phyloP scores from a whole-genome alignment of 2,113 vertebrate genomes.

The Lichenostomus cassidix region DNA sequence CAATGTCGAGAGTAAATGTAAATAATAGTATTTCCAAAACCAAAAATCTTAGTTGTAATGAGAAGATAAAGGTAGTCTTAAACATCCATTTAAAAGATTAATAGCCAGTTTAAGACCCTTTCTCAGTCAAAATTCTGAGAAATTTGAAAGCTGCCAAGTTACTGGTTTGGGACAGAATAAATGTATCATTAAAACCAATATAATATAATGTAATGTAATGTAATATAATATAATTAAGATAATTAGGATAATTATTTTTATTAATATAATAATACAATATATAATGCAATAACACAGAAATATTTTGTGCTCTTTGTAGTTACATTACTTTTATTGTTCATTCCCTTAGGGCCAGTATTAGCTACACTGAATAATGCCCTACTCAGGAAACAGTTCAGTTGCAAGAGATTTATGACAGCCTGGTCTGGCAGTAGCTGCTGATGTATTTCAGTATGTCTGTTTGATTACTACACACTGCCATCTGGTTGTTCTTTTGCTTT shows the following conservation, averaged over 20 bases:
- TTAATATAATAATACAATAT: too few species aligned
- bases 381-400: neutral
- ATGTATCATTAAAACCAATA: neutral
- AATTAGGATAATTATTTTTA: too few species aligned
- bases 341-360: neutral
- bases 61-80: neutral
- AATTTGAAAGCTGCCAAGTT: neutral
- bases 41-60: neutral
- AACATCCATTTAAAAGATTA: neutral
- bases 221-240: neutral
- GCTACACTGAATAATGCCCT: neutral
- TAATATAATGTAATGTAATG: neutral
- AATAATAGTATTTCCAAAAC: neutral
- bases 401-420: neutral
- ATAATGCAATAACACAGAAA: neutral
- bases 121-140: neutral
- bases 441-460: neutral
- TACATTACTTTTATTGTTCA: neutral
- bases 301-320: neutral
- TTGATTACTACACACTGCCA: neutral
- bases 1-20: neutral
- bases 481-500: neutral
- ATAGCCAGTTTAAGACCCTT: neutral
- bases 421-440: neutral
- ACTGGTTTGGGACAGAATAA: neutral